These are phyloP conservation scores for Silurus asotus DNA, from an alignment of 2,113 vertebrate species.

Conservation along the genomic window DNA sequence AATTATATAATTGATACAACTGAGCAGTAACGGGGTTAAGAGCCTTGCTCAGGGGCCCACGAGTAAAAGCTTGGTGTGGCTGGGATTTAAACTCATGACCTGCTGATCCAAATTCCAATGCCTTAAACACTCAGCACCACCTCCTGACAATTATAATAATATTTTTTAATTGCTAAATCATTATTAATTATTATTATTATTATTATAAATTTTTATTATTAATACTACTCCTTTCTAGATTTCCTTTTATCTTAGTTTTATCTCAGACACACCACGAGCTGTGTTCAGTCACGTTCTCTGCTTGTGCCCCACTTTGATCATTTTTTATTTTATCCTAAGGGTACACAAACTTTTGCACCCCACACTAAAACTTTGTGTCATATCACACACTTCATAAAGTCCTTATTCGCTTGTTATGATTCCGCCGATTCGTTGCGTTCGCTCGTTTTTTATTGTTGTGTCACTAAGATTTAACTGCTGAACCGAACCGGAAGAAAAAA, in stretches of 20 bases:
- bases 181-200: too few relatives aligned
- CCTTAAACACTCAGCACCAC: too few relatives aligned
- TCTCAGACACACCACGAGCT: neutral
- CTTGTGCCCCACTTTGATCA: neutral
- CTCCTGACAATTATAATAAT: too few relatives aligned
- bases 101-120: too few relatives aligned
- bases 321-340: neutral
- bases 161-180: too few relatives aligned
- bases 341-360: neutral
- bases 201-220: too few relatives aligned
- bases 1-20: too few relatives aligned
- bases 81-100: too few relatives aligned
- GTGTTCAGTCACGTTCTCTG: neutral
- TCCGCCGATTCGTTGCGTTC: neutral
- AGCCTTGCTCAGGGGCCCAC: too few relatives aligned
- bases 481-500: neutral
- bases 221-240: too few relatives aligned
- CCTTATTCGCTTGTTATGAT: neutral
- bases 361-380: neutral
- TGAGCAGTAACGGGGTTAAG: too few relatives aligned
- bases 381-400: neutral
- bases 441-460: neutral
- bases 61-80: too few relatives aligned
- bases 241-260: neutral
- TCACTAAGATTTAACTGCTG: neutral